These are phyloP conservation scores for Leptinotarsa haldemani DNA, from an alignment of 2,888 invertebrate species.

Conservation along the genomic window DNA sequence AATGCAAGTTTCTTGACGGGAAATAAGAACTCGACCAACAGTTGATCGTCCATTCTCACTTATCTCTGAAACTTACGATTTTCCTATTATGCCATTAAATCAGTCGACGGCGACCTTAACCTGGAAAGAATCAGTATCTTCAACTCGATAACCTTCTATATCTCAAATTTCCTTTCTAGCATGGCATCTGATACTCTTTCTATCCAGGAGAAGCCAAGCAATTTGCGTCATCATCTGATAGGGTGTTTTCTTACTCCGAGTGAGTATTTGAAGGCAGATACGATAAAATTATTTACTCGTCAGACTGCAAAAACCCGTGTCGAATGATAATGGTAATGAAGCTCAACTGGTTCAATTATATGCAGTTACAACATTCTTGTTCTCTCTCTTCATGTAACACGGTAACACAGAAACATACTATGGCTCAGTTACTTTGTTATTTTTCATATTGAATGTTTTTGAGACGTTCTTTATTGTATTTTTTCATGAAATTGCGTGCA, in stretches of 20 bases:
- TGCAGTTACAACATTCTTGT: background rate
- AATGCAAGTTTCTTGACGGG: no score
- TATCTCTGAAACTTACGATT: no score
- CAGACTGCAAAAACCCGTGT: background rate
- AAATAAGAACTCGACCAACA: no score
- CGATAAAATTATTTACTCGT: constrained; percentile 3
- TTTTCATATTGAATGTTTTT: background rate
- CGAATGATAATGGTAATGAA: background rate
- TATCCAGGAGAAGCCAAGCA: background rate
- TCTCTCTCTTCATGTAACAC: background rate
- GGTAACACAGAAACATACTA: background rate
- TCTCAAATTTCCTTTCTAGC: background rate
- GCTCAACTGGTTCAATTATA: background rate
- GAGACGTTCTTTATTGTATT: no score
- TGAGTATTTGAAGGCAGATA: background rate
- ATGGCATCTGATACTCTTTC: background rate
- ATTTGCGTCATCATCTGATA: background rate
- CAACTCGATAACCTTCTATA: background rate
- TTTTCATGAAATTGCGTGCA: no score
- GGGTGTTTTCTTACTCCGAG: background rate
- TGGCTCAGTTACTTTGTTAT: background rate
- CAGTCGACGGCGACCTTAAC: no score
- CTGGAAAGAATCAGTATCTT: no score
- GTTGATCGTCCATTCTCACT: no score
- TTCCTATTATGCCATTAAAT: no score